Evolutionary conservation across 64 coral and sea anemone genomes (phyloP).

Genomic region (Anthopleura sola): DNA sequence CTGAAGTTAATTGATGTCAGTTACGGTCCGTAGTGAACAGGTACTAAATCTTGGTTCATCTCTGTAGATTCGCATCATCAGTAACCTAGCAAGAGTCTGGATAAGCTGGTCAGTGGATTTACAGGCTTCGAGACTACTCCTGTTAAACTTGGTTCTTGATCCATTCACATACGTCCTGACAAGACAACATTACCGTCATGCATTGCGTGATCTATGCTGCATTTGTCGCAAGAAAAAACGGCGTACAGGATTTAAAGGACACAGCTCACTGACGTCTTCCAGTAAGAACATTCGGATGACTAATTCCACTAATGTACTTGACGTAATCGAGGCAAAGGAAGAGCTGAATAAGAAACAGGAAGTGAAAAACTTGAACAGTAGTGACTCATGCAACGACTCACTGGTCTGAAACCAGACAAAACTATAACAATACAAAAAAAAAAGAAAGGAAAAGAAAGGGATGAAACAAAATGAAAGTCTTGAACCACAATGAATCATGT

Average conservation of each 20-base stretch:
- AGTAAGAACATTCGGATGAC: slow-evolving; percentile 1
- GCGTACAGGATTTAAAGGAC: neutral
- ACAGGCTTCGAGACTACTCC: slow-evolving; percentile 9
- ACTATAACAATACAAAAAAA: neutral
- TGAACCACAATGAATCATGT: too few relatives aligned
- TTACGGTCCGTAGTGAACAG: too few relatives aligned
- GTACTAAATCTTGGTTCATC: neutral
- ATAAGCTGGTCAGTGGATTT: slow-evolving; percentile 22
- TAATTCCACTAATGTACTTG: neutral
- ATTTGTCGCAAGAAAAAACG: neutral
- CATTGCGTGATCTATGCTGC: neutral
- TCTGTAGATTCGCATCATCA: slow-evolving; percentile 19
- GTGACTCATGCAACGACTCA: neutral
- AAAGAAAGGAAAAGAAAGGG: neutral
- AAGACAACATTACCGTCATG: slow-evolving; percentile 12
- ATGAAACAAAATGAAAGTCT: neutral
- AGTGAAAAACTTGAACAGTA: neutral
- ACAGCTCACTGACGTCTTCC: slow-evolving; percentile 24
- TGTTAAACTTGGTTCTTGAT: slow-evolving; percentile 25
- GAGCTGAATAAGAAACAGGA: neutral
- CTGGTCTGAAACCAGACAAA: neutral
- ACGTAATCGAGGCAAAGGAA: neutral
- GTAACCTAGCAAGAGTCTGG: slow-evolving; percentile 16
- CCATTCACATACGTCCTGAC: slow-evolving; percentile 25
- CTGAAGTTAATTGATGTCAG: too few relatives aligned